Conservation (phyloP, 2,888 invertebrate species). For the Reticulitermes lucifugus region DNA sequence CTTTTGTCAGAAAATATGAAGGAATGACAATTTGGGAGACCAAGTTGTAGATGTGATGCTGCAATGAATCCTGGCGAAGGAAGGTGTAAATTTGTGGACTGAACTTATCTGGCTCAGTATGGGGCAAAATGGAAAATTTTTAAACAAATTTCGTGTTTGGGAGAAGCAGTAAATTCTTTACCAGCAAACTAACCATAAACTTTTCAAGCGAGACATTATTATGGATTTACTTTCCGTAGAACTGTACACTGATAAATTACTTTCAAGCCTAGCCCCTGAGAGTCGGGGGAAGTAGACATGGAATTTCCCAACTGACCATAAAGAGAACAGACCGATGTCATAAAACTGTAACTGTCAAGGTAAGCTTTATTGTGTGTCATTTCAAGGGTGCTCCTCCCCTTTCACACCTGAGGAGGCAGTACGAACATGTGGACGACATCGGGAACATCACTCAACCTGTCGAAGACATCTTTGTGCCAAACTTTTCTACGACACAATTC, state of each 20-base stretch:
- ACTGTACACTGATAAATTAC: background rate
- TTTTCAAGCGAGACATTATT: too few species aligned
- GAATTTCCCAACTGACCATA: conserved; percentile 19
- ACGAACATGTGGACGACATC: background rate
- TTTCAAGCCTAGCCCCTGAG: background rate
- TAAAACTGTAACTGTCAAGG: conserved; percentile 21
- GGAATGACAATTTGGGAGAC: too few species aligned
- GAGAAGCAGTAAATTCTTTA: too few species aligned
- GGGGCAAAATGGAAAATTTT: too few species aligned
- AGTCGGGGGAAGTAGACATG: background rate
- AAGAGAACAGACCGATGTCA: conserved; percentile 3
- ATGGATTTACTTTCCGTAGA: background rate
- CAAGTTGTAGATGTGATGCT: too few species aligned
- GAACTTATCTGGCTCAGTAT: too few species aligned
- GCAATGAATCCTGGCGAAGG: too few species aligned
- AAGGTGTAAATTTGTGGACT: too few species aligned
- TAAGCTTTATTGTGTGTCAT: conserved; percentile 14
- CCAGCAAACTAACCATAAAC: too few species aligned
- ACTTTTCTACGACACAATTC: background rate
- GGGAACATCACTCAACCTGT: background rate
- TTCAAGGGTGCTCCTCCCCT: conserved; percentile 30
- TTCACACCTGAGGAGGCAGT: conserved; percentile 44
- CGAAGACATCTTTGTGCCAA: background rate
- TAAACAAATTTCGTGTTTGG: too few species aligned
- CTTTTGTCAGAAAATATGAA: too few species aligned